Evolutionary conservation across 2,113 vertebrate genomes (phyloP).

Genomic region (Cryptotis parvus): DNA sequence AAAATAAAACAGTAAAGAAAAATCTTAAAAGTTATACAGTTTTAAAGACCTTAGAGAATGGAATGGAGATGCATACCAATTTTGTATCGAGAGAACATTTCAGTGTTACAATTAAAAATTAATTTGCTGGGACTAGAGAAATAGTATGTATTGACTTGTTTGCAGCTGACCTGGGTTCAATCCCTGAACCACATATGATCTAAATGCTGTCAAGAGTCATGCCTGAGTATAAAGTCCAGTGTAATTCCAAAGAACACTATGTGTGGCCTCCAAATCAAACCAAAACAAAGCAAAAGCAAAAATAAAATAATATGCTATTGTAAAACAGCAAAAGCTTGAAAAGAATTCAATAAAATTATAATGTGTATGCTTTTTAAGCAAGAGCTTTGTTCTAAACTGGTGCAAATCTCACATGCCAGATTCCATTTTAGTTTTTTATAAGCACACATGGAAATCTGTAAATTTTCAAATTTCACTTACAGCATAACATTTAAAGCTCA

Average conservation of each 20-base stretch:
- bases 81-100: conserved; percentile 28
- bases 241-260: too few relatives aligned
- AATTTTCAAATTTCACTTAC: conserved; percentile 1
- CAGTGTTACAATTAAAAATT: conserved; percentile 61
- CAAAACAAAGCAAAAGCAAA: too few relatives aligned
- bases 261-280: too few relatives aligned
- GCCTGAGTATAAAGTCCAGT: too few relatives aligned
- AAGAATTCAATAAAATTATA: neutral
- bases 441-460: conserved; percentile 26
- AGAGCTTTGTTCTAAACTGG: neutral
- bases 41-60: neutral
- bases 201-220: too few relatives aligned
- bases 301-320: neutral
- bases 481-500: neutral
- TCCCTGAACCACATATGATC: too few relatives aligned
- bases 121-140: neutral
- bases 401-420: conserved; percentile 22
- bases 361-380: neutral
- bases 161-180: too few relatives aligned
- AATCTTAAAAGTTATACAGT: neutral
- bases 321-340: conserved; percentile 28
- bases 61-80: neutral
- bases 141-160: too few relatives aligned
- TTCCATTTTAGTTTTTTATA: conserved; percentile 58
- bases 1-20: neutral